phyloP scores from a whole-genome alignment of 2,113 vertebrate genomes.

The Verasper variegatus region DNA sequence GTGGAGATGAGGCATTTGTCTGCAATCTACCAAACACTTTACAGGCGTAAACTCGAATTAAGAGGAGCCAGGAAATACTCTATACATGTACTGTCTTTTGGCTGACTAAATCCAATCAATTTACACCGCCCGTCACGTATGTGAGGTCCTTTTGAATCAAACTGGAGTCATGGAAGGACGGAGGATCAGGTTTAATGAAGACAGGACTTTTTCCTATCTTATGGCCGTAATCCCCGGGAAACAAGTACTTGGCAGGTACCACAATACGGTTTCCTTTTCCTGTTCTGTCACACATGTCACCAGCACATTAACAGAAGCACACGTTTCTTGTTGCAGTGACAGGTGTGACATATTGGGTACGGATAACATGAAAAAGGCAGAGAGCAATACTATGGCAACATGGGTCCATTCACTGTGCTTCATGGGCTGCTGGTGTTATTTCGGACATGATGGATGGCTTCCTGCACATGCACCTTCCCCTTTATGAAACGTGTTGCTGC shows the following conservation, averaged over 20 bases:
- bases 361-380: constrained; percentile 16
- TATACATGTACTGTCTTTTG: constrained; percentile 34
- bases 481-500: constrained; percentile 9
- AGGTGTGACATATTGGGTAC: constrained; percentile 32
- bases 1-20: no score
- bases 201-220: constrained; percentile 50
- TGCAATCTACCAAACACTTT: no score
- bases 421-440: neutral
- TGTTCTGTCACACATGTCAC: constrained; percentile 27
- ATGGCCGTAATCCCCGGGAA: constrained; percentile 23
- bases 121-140: constrained; percentile 60
- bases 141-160: constrained; percentile 70
- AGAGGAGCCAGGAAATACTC: no score
- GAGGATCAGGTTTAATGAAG: constrained; percentile 42
- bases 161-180: constrained; percentile 61
- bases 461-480: neutral
- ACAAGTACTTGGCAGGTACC: constrained; percentile 47
- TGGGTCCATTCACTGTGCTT: constrained; percentile 1
- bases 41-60: no score
- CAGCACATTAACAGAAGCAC: constrained; percentile 32
- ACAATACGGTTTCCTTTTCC: constrained; percentile 11
- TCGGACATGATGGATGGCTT: constrained; percentile 12
- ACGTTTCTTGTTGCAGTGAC: constrained; percentile 41
- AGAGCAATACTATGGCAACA: neutral
- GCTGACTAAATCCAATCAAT: constrained; percentile 62